Evolutionary conservation across 2,797 vertebrate genomes (phyloP).

Genomic region (Lepidocolaptes lacrymiger): DNA sequence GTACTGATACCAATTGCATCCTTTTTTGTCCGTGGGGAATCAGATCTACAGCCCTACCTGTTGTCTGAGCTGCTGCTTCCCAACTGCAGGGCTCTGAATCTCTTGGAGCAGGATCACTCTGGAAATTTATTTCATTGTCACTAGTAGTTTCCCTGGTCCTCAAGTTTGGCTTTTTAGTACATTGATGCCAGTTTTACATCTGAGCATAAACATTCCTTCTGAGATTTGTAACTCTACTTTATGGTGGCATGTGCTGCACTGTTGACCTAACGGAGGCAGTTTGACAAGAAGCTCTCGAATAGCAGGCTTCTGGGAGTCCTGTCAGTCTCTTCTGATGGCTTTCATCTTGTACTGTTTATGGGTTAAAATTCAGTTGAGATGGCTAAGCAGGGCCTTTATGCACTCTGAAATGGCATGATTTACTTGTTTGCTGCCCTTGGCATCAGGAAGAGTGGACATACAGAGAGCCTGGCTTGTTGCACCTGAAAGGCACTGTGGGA

Average conservation of each 20-base stretch:
- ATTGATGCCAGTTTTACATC: not conserved
- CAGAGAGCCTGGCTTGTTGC: not conserved
- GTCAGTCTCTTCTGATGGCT: not conserved
- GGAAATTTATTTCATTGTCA: not conserved
- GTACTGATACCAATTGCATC: not conserved
- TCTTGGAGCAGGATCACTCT: not conserved
- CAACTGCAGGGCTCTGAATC: not conserved
- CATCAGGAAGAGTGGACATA: not conserved
- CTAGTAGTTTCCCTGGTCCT: not conserved
- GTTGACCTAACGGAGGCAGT: not conserved
- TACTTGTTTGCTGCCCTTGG: not conserved
- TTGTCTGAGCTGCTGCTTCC: not conserved
- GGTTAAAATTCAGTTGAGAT: not conserved
- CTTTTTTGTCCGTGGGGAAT: not conserved
- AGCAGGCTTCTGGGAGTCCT: not conserved
- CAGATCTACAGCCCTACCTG: not conserved
- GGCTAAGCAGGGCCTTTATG: not conserved
- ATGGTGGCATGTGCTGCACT: not conserved
- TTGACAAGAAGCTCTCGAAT: conserved; percentile 1
- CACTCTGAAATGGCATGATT: not conserved
- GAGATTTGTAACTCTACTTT: not conserved
- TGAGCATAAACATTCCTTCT: not conserved
- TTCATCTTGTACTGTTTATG: not conserved
- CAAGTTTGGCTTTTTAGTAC: not conserved
- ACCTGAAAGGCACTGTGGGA: not conserved